phyloP scores from a whole-genome alignment of 2,888 invertebrate genomes.

The Pristionchus entomophagus region DNA sequence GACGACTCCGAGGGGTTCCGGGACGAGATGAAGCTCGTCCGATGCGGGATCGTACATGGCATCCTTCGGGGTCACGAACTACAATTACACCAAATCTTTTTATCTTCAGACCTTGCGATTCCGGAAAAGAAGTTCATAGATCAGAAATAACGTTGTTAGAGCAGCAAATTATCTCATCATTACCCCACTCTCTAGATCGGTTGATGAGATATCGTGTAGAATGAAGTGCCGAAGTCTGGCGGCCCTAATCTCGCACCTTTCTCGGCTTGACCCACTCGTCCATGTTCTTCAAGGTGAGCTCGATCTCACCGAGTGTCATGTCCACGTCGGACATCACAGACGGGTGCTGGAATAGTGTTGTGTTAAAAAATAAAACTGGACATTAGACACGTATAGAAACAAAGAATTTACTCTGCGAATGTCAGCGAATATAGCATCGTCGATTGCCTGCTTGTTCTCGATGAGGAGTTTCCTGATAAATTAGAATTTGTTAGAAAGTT shows the following conservation, averaged over 20 bases:
- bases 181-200: no score
- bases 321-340: not conserved
- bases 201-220: no score
- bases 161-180: no score
- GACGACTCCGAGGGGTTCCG: constrained; percentile 26
- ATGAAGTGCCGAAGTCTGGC: no score
- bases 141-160: no score
- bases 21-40: not conserved
- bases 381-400: no score
- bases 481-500: not conserved
- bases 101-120: no score
- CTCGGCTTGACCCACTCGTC: not conserved
- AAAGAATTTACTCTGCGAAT: not conserved
- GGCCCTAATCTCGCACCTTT: not conserved
- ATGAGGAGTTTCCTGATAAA: constrained; percentile 14
- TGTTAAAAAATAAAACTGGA: not conserved
- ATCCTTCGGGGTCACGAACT: not conserved
- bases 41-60: not conserved
- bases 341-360: not conserved
- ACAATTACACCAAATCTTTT: no score
- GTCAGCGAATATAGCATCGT: constrained; percentile 32
- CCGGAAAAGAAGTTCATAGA: no score
- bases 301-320: not conserved
- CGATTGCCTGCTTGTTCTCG: constrained; percentile 29
- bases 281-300: not conserved